A percentile compares a stretch with the other conserved stretches of the same genome.
phyloP scores from a whole-genome alignment of 64 coral and sea anemone genomes.

The Exaiptasia diaphana region DNA sequence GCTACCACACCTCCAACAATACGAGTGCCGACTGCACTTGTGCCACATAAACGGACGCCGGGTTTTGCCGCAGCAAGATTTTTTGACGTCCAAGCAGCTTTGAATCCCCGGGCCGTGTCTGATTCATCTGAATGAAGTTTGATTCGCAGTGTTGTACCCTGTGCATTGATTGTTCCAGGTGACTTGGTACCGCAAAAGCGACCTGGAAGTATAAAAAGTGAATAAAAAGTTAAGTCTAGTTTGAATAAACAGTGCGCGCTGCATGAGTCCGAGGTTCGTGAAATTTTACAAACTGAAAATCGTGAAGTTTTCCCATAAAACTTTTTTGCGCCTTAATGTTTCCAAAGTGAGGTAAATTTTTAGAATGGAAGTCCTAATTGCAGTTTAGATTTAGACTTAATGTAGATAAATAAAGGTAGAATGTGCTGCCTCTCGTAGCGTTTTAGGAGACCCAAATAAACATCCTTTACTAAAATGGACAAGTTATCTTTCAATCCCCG shows the following conservation, averaged over 20 bases:
- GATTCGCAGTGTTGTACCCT: constrained; percentile 51
- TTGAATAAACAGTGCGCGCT: neutral
- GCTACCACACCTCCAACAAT: constrained; percentile 83
- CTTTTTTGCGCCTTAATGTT: too few relatives aligned
- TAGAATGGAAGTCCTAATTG: too few relatives aligned
- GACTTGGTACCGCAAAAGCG: constrained; percentile 52
- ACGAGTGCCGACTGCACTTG: constrained; percentile 52
- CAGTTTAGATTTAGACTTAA: too few relatives aligned
- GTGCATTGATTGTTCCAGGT: constrained; percentile 46
- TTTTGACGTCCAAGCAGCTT: constrained; percentile 51
- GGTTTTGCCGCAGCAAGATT: constrained; percentile 2
- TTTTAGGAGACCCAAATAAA: too few relatives aligned
- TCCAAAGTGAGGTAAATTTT: too few relatives aligned
- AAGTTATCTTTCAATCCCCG: too few relatives aligned
- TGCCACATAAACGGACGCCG: constrained; percentile 48
- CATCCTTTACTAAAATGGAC: too few relatives aligned
- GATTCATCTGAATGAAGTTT: constrained; percentile 76
- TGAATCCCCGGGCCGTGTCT: constrained; percentile 63
- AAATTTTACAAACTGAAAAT: too few relatives aligned
- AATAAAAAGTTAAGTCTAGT: neutral
- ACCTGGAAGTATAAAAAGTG: constrained; percentile 8
- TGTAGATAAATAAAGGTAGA: too few relatives aligned
- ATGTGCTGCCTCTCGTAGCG: too few relatives aligned
- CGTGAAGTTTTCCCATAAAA: too few relatives aligned
- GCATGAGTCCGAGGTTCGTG: too few relatives aligned